Evolutionary conservation across 1,140 invertebrate species (phyloP), one percentile per base, ranked within the genome.

Genomic region (Hetaerina americana): DNA sequence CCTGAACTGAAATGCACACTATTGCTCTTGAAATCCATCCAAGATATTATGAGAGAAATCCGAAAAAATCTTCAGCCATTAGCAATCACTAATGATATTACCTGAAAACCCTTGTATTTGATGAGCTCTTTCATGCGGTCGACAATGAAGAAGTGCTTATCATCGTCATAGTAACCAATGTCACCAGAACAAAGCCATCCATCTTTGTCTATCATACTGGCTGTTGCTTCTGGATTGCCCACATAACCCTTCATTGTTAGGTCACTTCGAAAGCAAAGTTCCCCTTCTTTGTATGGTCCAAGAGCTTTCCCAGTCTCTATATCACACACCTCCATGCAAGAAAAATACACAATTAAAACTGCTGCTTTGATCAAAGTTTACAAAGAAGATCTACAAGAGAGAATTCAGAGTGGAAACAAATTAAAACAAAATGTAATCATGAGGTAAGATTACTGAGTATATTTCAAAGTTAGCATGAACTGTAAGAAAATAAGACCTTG

Each of bases 131-230:
- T 93, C 0, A 92, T 78, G 66, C 92, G 81, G 77, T 93, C 92
- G 0, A 90, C 87, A 74, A 94, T 87, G 72, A 85, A 91, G 75
- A 92, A 86, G 75, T 83, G 86, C 3, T 86, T 86, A 6, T 91
- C 84, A 15, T 85, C 77, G 76, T 93, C 90, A 74, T 87, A 89
- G 78, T 89, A 91, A 0, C 87, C 92, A 72, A 94, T 84, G 79
- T 94, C 91, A n/a, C 92, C 92, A 26, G 92, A 92, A 72, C 90
- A 87, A 8, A 94, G 78, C 87, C 90, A 94, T 0, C 90, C 90
- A 67, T 92, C 86, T 24, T 76, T 73, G 76, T 89, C 88, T 2
- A 94, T 82, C 0, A 86, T 87, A 5, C 85, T 84, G 12, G 82
- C 81, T 5, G 90, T 91, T 5, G 89, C 87, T 72, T 85, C 80